These are phyloP conservation scores for Lithobius niger DNA, from an alignment of 1,140 invertebrate genomes.

Conservation along the genomic window DNA sequence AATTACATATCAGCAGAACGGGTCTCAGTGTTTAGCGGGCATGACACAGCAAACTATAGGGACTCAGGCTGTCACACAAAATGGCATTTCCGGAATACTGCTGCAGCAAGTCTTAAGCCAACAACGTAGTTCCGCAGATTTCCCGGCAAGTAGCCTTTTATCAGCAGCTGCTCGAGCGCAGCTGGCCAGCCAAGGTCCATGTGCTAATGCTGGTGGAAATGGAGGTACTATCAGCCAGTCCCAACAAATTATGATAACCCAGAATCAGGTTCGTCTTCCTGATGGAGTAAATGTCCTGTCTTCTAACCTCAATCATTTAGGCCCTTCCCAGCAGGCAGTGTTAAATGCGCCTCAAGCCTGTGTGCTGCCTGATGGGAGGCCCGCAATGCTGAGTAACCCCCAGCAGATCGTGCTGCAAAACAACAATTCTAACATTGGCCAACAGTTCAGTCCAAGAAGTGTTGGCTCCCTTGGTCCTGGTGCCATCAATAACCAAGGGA, in stretches of 20 bases:
- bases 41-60: constrained; percentile 8
- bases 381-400: background rate
- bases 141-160: constrained; percentile 1
- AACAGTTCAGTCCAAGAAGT: constrained; percentile 1
- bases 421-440: background rate
- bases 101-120: constrained; percentile 2
- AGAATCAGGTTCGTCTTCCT: constrained; percentile 5
- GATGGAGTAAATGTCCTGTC: background rate
- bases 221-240: background rate
- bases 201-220: background rate
- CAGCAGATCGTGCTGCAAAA: constrained; percentile 1
- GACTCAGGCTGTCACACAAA: background rate
- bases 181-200: background rate
- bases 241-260: constrained; percentile 6
- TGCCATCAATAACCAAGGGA: background rate
- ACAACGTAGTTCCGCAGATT: background rate
- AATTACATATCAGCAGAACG: background rate
- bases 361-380: background rate
- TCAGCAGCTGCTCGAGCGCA: constrained; percentile 5
- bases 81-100: background rate
- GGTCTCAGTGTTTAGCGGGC: constrained; percentile 9
- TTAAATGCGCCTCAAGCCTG: background rate
- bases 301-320: background rate
- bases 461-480: no score
- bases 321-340: background rate